Conservation (phyloP, 2,797 vertebrate genomes). For the Melanotaenia pygmaea region DNA sequence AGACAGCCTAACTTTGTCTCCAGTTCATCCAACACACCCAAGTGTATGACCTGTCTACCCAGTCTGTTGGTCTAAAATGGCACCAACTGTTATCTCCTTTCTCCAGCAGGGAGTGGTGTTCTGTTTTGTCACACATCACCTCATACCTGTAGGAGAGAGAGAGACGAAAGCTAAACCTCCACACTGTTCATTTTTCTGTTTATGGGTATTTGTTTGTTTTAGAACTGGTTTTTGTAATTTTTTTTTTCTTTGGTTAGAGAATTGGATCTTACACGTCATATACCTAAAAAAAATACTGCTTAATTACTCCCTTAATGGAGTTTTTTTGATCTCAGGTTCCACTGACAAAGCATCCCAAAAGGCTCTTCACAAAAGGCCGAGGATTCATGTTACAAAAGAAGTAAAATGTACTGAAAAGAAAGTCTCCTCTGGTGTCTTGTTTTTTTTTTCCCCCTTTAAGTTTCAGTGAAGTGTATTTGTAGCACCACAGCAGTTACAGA, state of each 20-base stretch:
- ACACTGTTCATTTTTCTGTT: constrained; percentile 74
- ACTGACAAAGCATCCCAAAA: constrained; percentile 83
- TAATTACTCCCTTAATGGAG: constrained; percentile 79
- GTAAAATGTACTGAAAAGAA: constrained; percentile 82
- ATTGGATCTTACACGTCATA: constrained; percentile 73
- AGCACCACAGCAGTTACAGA: background rate
- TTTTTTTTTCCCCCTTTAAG: constrained; percentile 17
- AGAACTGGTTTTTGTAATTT: constrained; percentile 65
- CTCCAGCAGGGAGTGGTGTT: constrained; percentile 71
- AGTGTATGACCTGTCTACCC: constrained; percentile 40
- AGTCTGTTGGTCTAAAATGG: constrained; percentile 68
- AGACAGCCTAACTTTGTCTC: constrained; percentile 42
- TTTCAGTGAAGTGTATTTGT: background rate
- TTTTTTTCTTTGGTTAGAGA: constrained; percentile 68
- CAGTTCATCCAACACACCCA: constrained; percentile 35
- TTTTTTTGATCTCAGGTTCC: constrained; percentile 87
- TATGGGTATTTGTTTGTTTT: constrained; percentile 70
- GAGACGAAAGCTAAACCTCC: constrained; percentile 77
- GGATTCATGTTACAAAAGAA: constrained; percentile 84
- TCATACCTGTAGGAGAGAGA: constrained; percentile 64
- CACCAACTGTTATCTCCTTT: constrained; percentile 74
- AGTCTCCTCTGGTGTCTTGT: constrained; percentile 64
- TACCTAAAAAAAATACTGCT: constrained; percentile 73
- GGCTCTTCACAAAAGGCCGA: constrained; percentile 78
- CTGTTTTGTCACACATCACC: constrained; percentile 63